Evolutionary conservation across 1,140 invertebrate genomes (phyloP).

Genomic region (Drosophila grimshawi): DNA sequence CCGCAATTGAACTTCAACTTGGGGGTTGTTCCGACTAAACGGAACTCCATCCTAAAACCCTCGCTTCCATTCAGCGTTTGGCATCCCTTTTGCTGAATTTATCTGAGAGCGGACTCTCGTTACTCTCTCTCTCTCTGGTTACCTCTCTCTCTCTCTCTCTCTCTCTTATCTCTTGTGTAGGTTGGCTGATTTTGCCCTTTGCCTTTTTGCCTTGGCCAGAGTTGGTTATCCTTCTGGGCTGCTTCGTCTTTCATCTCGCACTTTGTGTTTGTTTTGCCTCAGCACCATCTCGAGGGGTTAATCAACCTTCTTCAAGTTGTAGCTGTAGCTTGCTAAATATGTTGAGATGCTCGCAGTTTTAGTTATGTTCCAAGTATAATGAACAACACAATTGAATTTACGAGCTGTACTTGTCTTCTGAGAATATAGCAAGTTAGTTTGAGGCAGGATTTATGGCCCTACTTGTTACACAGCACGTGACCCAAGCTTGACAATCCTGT

Average conservation of each 20-base stretch:
- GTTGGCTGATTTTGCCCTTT: slow-evolving; percentile 6
- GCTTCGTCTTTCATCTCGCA: slow-evolving; percentile 11
- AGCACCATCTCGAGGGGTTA: slow-evolving; percentile 60
- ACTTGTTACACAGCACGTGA: slow-evolving; percentile 23
- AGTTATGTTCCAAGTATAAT: slow-evolving; percentile 33
- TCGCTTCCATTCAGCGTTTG: slow-evolving; percentile 46
- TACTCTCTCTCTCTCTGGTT: background rate
- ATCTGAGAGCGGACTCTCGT: slow-evolving; percentile 46
- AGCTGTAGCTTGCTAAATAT: slow-evolving; percentile 2
- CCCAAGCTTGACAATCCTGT: background rate
- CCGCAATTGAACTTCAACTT: slow-evolving; percentile 68
- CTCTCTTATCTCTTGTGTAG: background rate
- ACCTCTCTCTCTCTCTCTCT: background rate
- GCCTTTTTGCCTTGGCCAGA: background rate
- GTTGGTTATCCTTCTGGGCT: slow-evolving; percentile 24
- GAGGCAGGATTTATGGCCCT: slow-evolving; percentile 41
- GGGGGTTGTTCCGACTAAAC: slow-evolving; percentile 62
- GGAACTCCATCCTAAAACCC: background rate
- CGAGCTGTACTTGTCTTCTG: slow-evolving; percentile 19
- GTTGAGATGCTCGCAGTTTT: slow-evolving; percentile 43
- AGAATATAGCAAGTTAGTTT: slow-evolving; percentile 38
- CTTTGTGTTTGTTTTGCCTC: slow-evolving; percentile 52
- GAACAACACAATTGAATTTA: slow-evolving; percentile 56
- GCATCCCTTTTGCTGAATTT: slow-evolving; percentile 62
- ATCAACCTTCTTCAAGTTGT: slow-evolving; percentile 62